Conservation (phyloP, 1,140 invertebrate genomes). For the Bilobella aurantiaca region DNA sequence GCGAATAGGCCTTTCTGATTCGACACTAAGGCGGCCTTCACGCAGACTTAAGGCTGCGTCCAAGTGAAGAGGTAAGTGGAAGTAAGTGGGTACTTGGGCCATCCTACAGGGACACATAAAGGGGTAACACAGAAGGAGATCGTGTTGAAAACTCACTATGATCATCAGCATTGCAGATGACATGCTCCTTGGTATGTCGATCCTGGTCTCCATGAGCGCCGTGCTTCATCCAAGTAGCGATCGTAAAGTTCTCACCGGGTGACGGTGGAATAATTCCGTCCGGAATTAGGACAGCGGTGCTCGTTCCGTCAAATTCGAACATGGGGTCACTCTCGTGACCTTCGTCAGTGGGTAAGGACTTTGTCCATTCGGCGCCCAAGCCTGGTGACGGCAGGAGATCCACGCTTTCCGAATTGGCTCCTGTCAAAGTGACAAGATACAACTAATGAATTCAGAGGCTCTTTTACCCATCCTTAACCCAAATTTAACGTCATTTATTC, state of each 20-base stretch:
- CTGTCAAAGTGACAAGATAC: conserved; percentile 43
- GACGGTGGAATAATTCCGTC: conserved; percentile 43
- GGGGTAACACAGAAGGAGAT: too few species aligned
- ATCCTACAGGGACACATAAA: too few species aligned
- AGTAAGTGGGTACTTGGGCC: too few species aligned
- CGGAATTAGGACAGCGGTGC: conserved; percentile 73
- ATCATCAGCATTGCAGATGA: conserved; percentile 90
- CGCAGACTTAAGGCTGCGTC: too few species aligned
- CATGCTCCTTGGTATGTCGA: conserved; percentile 85
- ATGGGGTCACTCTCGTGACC: conserved; percentile 80
- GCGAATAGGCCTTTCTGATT: too few species aligned
- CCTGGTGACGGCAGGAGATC: conserved; percentile 77
- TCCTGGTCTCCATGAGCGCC: conserved; percentile 57
- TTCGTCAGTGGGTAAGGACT: conserved; percentile 75
- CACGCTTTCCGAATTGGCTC: conserved; percentile 55
- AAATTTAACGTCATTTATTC: not conserved
- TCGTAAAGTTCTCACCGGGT: conserved; percentile 46
- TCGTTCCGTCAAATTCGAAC: conserved; percentile 83
- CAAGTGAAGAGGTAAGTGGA: too few species aligned
- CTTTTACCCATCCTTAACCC: not conserved
- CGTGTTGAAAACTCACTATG: conserved; percentile 60
- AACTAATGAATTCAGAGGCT: conserved; percentile 13
- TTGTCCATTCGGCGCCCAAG: conserved; percentile 64
- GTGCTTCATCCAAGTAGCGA: conserved; percentile 88
- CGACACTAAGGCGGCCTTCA: too few species aligned